Evolutionary conservation across 2,797 vertebrate genomes (phyloP), one percentile per base, ranked within the genome.

Genomic region (Myotis findleyi): DNA sequence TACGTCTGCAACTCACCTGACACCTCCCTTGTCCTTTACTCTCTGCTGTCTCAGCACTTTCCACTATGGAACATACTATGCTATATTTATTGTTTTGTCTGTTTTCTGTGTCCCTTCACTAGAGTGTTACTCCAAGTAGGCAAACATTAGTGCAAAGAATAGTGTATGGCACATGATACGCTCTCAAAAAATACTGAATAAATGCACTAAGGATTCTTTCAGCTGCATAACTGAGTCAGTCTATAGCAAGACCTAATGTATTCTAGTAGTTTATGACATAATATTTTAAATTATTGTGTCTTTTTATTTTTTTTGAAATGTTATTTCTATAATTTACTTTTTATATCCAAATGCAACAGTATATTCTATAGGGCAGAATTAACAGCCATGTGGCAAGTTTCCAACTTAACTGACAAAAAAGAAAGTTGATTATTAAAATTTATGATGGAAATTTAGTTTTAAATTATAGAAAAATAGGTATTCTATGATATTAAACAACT

Each of bases 251-350:
- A n/a, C 55, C 66, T 87, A 55, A 33, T 84, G 88, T 87, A 91
- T 9, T 64, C 27, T 44, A 68, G 76, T 5, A 66, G 36, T 53
- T 76, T 27, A 77, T 72, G 69, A 85, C 73, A 36, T 85, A 86
- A 84, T n/a, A 91, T 72, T 30, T 33, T 73, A 76, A 57, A 30
- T 38, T 66, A 77, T 3, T 62, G 33, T 47, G 12, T 69, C 30
- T 79, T 84, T 68, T 49, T 9, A 55, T 69, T 94, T 84, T 95
- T 95, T 83, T 62, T 77, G 76, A 84, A 75, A 76, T 93, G 21
- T 38, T 44, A 85, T 57, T 91, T 86, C 83, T 59, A 11, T 14
- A 76, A 81, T 80, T 86, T 92, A 12, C 44, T 89, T 95, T 93
- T 72, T 66, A 88, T 21, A 51, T 83, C 41, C 59, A 93, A 93